Percentiles rank a stretch among this genome's conserved stretches.
Evolutionary conservation across 1,140 invertebrate genomes (phyloP).

Genomic region (Monomorium pharaonis): DNA sequence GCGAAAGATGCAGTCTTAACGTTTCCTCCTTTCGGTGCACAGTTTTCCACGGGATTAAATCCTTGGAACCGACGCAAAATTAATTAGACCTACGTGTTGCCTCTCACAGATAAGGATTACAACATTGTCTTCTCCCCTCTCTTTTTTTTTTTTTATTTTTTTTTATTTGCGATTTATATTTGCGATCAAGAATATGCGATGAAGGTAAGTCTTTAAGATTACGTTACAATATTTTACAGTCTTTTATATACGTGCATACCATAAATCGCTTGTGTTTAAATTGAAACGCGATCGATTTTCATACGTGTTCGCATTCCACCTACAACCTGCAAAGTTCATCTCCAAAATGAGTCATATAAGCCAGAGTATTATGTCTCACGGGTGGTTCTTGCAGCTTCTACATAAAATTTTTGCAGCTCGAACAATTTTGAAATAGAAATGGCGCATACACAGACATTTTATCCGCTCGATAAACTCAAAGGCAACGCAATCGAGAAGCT

Average conservation of each 20-base stretch:
- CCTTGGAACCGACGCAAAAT: conserved; percentile 63
- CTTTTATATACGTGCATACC: too few species aligned
- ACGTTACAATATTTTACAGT: background rate
- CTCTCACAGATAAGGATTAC: conserved; percentile 65
- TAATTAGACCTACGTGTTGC: conserved; percentile 72
- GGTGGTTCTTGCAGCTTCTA: conserved; percentile 41
- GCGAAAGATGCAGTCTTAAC: conserved; percentile 62
- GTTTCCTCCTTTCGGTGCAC: conserved; percentile 45
- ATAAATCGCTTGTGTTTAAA: conserved; percentile 15
- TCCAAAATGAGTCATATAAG: background rate
- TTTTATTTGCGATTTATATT: conserved; percentile 7
- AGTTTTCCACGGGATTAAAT: conserved; percentile 72
- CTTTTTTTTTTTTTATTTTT: background rate
- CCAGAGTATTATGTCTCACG: conserved; percentile 10
- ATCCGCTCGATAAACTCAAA: conserved; percentile 70
- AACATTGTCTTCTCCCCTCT: background rate
- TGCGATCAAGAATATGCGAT: background rate
- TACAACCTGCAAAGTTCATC: conserved; percentile 1
- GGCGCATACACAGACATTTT: conserved; percentile 43
- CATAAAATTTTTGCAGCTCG: conserved; percentile 64
- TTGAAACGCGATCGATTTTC: conserved; percentile 19
- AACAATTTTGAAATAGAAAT: conserved; percentile 34
- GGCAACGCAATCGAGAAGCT: conserved; percentile 61
- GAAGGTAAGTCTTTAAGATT: background rate
- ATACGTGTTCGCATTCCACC: background rate